Evolutionary conservation across 2,888 invertebrate species (phyloP).

Genomic region (Mesorhabditis sp.): DNA sequence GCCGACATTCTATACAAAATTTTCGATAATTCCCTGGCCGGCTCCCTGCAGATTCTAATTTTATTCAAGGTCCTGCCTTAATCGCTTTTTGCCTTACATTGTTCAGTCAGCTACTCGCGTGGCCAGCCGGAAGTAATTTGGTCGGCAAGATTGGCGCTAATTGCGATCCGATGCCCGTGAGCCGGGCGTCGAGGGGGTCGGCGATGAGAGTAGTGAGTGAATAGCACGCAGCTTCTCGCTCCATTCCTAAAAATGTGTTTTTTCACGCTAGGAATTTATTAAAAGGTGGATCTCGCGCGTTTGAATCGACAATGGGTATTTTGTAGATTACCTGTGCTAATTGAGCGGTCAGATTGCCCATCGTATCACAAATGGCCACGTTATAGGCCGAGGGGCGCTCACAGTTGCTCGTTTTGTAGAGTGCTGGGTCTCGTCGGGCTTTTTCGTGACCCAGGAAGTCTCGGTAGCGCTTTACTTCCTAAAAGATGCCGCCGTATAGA

Average conservation of each 20-base stretch:
- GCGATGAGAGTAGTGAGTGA: constrained; percentile 18
- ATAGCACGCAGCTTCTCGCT: constrained; percentile 35
- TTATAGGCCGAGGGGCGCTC: constrained; percentile 35
- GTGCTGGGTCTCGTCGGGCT: constrained; percentile 37
- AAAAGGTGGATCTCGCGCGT: too few relatives aligned
- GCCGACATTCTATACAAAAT: too few relatives aligned
- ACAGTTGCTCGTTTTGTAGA: constrained; percentile 39
- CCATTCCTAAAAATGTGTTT: constrained; percentile 35
- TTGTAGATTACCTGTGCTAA: constrained; percentile 26
- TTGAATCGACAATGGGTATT: constrained; percentile 6
- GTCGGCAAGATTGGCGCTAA: constrained; percentile 2
- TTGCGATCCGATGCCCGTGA: constrained; percentile 23
- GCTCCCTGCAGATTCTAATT: too few relatives aligned
- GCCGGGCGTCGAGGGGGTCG: constrained; percentile 28
- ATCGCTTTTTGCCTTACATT: too few relatives aligned
- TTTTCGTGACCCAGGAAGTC: constrained; percentile 45
- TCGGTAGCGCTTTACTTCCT: constrained; percentile 41
- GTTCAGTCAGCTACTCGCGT: too few relatives aligned
- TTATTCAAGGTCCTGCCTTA: too few relatives aligned
- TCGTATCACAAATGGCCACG: constrained; percentile 39
- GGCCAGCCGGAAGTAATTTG: too few relatives aligned
- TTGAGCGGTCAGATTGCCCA: constrained; percentile 34
- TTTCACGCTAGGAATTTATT: too few relatives aligned
- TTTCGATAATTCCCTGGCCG: too few relatives aligned
- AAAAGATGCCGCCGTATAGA: constrained; percentile 8